These are phyloP conservation scores for Cerastis rubricosa DNA, from an alignment of 2,888 invertebrate genomes.

Conservation along the genomic window DNA sequence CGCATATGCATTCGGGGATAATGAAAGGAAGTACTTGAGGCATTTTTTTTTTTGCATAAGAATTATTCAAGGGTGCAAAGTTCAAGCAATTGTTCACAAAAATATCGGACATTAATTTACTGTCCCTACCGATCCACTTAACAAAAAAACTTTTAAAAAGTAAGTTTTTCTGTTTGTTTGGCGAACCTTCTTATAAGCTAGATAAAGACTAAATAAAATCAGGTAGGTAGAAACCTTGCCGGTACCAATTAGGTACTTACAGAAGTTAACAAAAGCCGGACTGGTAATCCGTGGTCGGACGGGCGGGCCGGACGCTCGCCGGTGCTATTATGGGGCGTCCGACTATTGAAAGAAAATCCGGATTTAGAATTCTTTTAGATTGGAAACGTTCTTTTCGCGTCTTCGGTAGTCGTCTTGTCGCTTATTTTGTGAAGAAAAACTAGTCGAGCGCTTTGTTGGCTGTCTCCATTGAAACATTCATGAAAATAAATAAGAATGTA, in stretches of 20 bases:
- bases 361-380: constrained; percentile 63
- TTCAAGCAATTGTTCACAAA: not conserved
- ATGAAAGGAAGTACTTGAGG: not conserved
- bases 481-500: constrained; percentile 9
- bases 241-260: constrained; percentile 57
- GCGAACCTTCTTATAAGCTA: constrained; percentile 10
- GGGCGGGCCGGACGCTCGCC: constrained; percentile 41
- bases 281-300: constrained; percentile 43
- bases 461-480: constrained; percentile 30
- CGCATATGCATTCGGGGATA: constrained; percentile 21
- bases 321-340: constrained; percentile 50
- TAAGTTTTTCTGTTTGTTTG: constrained; percentile 19
- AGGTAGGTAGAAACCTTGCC: constrained; percentile 30
- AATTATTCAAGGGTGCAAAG: not conserved
- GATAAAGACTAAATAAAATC: constrained; percentile 50
- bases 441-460: constrained; percentile 32
- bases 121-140: not conserved
- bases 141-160: constrained; percentile 8
- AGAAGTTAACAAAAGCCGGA: constrained; percentile 62
- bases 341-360: constrained; percentile 65
- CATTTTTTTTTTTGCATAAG: not conserved
- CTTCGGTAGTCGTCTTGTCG: constrained; percentile 29
- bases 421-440: constrained; percentile 49
- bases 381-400: constrained; percentile 56
- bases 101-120: not conserved